These are phyloP conservation scores for Pterobdella sp. DNA, from an alignment of 2,888 invertebrate genomes.

Conservation along the genomic window DNA sequence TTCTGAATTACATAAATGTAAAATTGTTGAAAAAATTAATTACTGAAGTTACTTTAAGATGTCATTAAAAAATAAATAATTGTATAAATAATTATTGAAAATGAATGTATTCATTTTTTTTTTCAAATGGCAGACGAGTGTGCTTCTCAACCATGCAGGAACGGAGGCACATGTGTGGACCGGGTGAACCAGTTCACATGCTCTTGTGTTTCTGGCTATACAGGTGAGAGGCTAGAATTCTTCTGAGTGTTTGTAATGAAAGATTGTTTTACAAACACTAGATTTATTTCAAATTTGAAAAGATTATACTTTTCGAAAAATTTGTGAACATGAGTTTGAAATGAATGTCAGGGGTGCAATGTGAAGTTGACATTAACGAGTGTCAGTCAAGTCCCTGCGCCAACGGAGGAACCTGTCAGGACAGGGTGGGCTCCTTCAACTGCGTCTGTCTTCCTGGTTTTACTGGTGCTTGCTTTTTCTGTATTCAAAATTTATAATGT, in stretches of 20 bases:
- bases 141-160: constrained; percentile 16
- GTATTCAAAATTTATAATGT: not conserved
- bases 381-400: constrained; percentile 34
- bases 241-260: not conserved
- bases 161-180: constrained; percentile 3
- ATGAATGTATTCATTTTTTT: not conserved
- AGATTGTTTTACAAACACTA: constrained; percentile 5
- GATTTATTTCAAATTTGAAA: too few species aligned
- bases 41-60: not conserved
- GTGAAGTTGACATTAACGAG: constrained; percentile 26
- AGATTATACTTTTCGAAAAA: not conserved
- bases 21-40: not conserved
- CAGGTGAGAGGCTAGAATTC: constrained; percentile 16
- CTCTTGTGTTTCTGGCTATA: constrained; percentile 16
- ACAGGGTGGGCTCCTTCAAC: constrained; percentile 16
- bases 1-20: too few species aligned
- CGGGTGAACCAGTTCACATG: constrained; percentile 13
- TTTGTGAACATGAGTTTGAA: constrained; percentile 5
- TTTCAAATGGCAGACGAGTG: constrained; percentile 11
- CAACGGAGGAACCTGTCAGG: constrained; percentile 34
- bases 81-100: too few species aligned
- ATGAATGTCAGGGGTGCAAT: constrained; percentile 13
- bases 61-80: not conserved
- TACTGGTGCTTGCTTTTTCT: not conserved
- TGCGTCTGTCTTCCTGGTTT: not conserved